Evolutionary conservation across 1,140 invertebrate species (phyloP).

Genomic region (Zeugodacus cucurbitae): DNA sequence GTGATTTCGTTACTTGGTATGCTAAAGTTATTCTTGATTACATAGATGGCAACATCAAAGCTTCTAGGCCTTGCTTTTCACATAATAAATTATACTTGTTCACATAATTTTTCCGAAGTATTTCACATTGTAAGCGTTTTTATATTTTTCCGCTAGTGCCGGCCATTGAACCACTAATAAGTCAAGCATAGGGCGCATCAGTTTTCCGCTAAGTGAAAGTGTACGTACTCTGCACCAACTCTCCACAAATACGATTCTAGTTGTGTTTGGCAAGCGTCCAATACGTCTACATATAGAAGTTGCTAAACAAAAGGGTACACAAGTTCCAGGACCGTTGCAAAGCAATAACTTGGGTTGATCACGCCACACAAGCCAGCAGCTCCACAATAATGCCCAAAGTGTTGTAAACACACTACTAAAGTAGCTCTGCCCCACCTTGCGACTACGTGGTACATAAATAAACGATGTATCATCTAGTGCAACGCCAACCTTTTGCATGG

Average conservation of each 20-base stretch:
- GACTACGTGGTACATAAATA: slow-evolving; percentile 79
- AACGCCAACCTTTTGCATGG: slow-evolving; percentile 51
- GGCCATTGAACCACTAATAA: slow-evolving; percentile 94
- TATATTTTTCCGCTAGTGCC: slow-evolving; percentile 68
- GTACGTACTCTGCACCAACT: slow-evolving; percentile 92
- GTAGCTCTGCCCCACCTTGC: slow-evolving; percentile 90
- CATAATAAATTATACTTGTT: neutral
- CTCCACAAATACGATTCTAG: slow-evolving; percentile 90
- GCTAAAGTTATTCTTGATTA: neutral
- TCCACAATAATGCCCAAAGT: slow-evolving; percentile 74
- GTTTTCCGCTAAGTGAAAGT: slow-evolving; percentile 88
- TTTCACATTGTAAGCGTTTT: slow-evolving; percentile 70
- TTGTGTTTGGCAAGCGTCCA: slow-evolving; percentile 70
- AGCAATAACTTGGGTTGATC: slow-evolving; percentile 82
- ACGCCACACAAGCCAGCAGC: slow-evolving; percentile 77
- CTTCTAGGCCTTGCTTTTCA: neutral
- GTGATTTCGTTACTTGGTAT: neutral
- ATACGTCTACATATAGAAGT: slow-evolving; percentile 76
- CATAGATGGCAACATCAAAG: neutral
- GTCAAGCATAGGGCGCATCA: slow-evolving; percentile 86
- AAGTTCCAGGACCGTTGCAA: slow-evolving; percentile 96
- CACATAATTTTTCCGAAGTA: slow-evolving; percentile 73
- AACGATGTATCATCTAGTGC: slow-evolving; percentile 68
- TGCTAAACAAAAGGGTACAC: slow-evolving; percentile 86
- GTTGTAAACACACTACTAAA: slow-evolving; percentile 83